Evolutionary conservation across 2,797 vertebrate species (phyloP).

Genomic region (Anguilla obscura): DNA sequence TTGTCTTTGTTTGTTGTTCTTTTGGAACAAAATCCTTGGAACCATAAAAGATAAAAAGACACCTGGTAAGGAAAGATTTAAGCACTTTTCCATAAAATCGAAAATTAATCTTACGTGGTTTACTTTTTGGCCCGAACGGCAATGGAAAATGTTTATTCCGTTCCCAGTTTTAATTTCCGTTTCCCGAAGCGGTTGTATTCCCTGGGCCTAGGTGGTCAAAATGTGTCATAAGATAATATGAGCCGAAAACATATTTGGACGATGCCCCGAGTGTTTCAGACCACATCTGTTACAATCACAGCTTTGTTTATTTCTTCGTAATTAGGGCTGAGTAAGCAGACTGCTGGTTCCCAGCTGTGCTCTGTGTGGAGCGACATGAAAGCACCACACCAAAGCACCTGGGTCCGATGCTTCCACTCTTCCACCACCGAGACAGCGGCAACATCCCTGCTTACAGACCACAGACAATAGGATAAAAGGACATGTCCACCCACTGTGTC

Average conservation of each 20-base stretch:
- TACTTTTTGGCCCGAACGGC: neutral
- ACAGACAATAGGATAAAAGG: neutral
- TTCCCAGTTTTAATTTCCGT: neutral
- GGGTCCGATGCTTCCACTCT: too few relatives aligned
- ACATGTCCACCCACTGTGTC: neutral
- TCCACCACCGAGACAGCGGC: too few relatives aligned
- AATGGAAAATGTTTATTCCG: neutral
- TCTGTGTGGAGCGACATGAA: constrained; percentile 23
- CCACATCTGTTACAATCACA: constrained; percentile 16
- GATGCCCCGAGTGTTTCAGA: neutral
- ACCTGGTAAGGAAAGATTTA: too few relatives aligned
- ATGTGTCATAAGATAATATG: neutral
- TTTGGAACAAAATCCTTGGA: too few relatives aligned
- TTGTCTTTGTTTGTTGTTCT: too few relatives aligned
- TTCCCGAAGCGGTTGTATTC: neutral
- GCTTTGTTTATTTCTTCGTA: constrained; percentile 53
- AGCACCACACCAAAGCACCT: too few relatives aligned
- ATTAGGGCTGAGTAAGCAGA: constrained; percentile 51
- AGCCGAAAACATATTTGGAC: neutral
- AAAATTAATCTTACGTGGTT: neutral
- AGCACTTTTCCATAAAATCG: neutral
- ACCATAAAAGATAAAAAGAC: too few relatives aligned
- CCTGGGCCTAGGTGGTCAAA: neutral
- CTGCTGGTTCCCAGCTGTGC: constrained; percentile 39
- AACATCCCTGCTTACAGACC: too few relatives aligned